A percentile compares a stretch with the other conserved stretches of the same genome.
These are phyloP conservation scores for Lepisosteus osseus DNA, from an alignment of 2,113 vertebrate genomes.

Conservation along the genomic window DNA sequence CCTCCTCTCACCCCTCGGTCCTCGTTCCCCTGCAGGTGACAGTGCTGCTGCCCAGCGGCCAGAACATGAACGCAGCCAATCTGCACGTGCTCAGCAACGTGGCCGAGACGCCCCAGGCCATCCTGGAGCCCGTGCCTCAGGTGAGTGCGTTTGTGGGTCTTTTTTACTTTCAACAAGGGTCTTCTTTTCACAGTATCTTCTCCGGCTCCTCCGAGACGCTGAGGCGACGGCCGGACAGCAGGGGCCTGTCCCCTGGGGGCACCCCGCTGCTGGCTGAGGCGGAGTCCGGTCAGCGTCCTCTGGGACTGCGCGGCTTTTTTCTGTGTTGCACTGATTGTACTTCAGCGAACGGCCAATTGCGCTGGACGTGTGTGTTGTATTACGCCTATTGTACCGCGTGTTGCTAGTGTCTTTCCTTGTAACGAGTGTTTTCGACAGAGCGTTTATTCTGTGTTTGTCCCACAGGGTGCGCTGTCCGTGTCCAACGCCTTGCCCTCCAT, in stretches of 20 bases:
- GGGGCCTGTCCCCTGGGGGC: too few relatives aligned
- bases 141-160: slow-evolving; percentile 42
- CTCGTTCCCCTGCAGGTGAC: slow-evolving; percentile 57
- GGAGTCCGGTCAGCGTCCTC: too few relatives aligned
- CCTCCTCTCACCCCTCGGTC: not conserved
- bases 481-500: slow-evolving; percentile 78
- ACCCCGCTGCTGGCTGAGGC: too few relatives aligned
- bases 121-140: slow-evolving; percentile 78
- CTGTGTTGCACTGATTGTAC: too few relatives aligned
- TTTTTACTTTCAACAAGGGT: not conserved
- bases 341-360: too few relatives aligned
- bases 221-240: too few relatives aligned
- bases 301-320: too few relatives aligned
- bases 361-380: too few relatives aligned
- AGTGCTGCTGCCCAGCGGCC: slow-evolving; percentile 75
- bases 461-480: slow-evolving; percentile 74
- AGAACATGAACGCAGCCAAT: slow-evolving; percentile 79
- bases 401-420: too few relatives aligned
- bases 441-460: not conserved
- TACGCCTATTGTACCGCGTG: too few relatives aligned
- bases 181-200: not conserved
- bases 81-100: slow-evolving; percentile 80
- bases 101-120: slow-evolving; percentile 71
- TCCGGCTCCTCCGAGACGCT: not conserved
- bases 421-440: too few relatives aligned